Base-by-base conservation (phyloP, 2,888 invertebrate species). In the Blera fallax region DNA sequence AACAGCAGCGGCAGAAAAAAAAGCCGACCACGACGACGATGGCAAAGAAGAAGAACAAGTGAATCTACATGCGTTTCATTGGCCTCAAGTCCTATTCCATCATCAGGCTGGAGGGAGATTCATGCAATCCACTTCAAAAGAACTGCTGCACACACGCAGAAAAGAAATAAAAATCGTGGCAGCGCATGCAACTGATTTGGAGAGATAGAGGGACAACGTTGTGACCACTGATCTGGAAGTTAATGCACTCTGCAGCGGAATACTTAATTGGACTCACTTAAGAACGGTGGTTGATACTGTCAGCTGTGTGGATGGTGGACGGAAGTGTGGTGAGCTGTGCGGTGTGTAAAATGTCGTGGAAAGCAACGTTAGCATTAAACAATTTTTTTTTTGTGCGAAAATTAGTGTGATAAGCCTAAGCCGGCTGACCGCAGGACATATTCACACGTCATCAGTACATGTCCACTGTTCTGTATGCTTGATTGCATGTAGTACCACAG, bases 61-160 rank as follows among this genome's bases (percentile, higher is more conserved):
- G 50, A 58, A 27, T 80, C 69, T 69, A 69, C 54, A 62, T 64
- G 54, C 76, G 67, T 81, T 81, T 67, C 69, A 48, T 62, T 48
- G 34, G 67, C 62, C 40, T 76, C 48, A 45, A 48, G 69, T 64
- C 34, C 54, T 78, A 70, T 78, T 78, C 37, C 78, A 69, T 69
- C 77, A 77, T 69, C 52, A 29, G 40, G 40, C 37, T 37, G 40
- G 14, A 0, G 40, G 14, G 14, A 14, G 11, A 37, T n/a, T 1
- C 2, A n/a, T 14, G n/a, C 40, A 40, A 40, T 34, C 34, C 10
- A 4, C 37, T n/a, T 40, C 14, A 77, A 7, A 18, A 8, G 16
- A 58, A 40, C 14, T 24, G 32, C n/a, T 21, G n/a, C 11, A n/a
- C 11, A 37, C 11, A 24, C 8, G 18, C 8, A 37, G 6, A 21